phyloP scores from a whole-genome alignment of 2,888 invertebrate genomes.

The Parasteatoda lunata region DNA sequence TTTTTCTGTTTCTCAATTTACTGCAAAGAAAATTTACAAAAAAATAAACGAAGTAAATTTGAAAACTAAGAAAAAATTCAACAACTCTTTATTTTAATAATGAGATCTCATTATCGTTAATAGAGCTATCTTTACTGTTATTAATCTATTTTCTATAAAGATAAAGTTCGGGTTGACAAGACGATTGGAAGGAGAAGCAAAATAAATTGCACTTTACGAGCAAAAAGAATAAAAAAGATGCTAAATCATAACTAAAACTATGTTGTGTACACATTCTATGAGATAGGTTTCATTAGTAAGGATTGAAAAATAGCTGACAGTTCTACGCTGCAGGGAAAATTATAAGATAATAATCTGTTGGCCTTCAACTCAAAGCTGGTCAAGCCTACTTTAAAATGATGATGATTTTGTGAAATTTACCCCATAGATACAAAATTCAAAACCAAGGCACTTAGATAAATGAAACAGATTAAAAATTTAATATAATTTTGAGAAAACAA shows the following conservation, averaged over 20 bases:
- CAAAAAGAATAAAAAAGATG: conserved; percentile 14
- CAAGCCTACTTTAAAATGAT: conserved; percentile 7
- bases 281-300: conserved; percentile 10
- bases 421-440: too few species aligned
- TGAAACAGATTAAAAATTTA: too few species aligned
- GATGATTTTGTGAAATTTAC: not conserved
- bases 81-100: not conserved
- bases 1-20: too few species aligned
- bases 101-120: not conserved
- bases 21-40: too few species aligned
- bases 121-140: conserved; percentile 25
- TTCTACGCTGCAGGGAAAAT: not conserved
- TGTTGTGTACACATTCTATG: not conserved
- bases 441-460: too few species aligned
- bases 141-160: conserved; percentile 46
- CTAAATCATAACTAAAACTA: not conserved
- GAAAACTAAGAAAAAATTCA: too few species aligned
- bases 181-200: conserved; percentile 18
- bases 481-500: too few species aligned
- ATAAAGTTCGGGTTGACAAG: conserved; percentile 42
- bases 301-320: conserved; percentile 37
- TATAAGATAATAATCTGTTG: conserved; percentile 21
- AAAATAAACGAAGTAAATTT: too few species aligned
- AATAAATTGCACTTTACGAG: conserved; percentile 29
- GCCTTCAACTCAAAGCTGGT: conserved; percentile 15